phyloP scores from a whole-genome alignment of 1,140 invertebrate genomes.

The Leucophenga varia region DNA sequence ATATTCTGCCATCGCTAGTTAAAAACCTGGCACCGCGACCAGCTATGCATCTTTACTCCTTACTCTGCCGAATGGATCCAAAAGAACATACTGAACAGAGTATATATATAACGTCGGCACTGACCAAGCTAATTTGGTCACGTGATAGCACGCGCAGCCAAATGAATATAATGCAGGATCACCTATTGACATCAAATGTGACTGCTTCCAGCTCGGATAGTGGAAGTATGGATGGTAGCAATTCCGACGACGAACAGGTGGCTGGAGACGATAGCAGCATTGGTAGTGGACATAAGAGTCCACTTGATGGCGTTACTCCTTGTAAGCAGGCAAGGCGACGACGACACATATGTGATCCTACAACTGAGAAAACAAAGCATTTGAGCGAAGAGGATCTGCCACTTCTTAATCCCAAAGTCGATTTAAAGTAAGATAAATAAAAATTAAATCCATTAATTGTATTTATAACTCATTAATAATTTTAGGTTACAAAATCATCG shows the following conservation, averaged over 20 bases:
- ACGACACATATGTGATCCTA: constrained; percentile 44
- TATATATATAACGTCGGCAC: constrained; percentile 81
- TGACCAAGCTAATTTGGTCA: constrained; percentile 89
- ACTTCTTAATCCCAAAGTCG: constrained; percentile 28
- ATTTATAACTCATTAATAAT: constrained; percentile 1
- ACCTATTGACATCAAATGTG: constrained; percentile 60
- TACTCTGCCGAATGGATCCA: constrained; percentile 81
- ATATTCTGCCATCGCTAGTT: constrained; percentile 84
- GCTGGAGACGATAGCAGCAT: constrained; percentile 57
- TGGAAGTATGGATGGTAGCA: constrained; percentile 75
- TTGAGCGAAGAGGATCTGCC: constrained; percentile 35
- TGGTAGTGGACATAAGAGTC: constrained; percentile 48
- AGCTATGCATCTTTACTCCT: constrained; percentile 82
- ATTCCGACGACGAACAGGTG: constrained; percentile 70
- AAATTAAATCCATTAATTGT: background rate
- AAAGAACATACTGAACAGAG: constrained; percentile 93
- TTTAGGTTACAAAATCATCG: constrained; percentile 42
- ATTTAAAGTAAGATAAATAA: constrained; percentile 36
- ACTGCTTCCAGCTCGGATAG: constrained; percentile 68
- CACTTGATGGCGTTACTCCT: constrained; percentile 56
- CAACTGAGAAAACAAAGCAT: constrained; percentile 38
- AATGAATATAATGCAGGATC: constrained; percentile 59
- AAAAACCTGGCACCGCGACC: constrained; percentile 86
- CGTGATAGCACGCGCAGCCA: constrained; percentile 64
- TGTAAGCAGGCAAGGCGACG: constrained; percentile 58